phyloP scores from a whole-genome alignment of 2,888 invertebrate species.

The Cerastis rubricosa region DNA sequence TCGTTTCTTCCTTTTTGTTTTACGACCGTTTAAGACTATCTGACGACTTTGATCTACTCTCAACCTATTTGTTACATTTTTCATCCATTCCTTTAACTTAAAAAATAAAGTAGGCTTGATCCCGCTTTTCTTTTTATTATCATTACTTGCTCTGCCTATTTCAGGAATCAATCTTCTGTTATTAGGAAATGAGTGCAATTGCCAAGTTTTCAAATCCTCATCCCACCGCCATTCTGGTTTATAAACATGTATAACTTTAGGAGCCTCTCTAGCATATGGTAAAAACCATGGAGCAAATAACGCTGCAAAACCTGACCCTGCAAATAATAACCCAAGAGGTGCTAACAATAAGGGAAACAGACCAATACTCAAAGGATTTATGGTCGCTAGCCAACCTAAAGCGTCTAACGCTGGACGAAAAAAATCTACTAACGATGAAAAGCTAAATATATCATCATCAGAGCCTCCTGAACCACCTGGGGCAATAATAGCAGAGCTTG shows the following conservation, averaged over 20 bases:
- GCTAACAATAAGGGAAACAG: conserved; percentile 91
- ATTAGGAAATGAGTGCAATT: conserved; percentile 82
- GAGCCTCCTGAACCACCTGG: conserved; percentile 79
- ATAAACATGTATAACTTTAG: conserved; percentile 81
- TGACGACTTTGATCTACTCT: conserved; percentile 43
- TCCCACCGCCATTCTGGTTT: conserved; percentile 91
- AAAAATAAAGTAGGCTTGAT: conserved; percentile 72
- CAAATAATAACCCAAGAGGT: conserved; percentile 92
- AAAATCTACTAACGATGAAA: conserved; percentile 84
- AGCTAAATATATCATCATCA: conserved; percentile 88
- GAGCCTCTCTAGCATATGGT: conserved; percentile 86
- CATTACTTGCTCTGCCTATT: conserved; percentile 63
- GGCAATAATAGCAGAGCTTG: conserved; percentile 75
- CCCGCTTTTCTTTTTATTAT: conserved; percentile 58
- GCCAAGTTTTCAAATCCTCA: conserved; percentile 90
- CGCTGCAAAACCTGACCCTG: conserved; percentile 91
- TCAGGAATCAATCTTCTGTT: conserved; percentile 73
- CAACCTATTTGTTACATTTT: conserved; percentile 70
- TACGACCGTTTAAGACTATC: conserved; percentile 66
- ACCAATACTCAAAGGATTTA: conserved; percentile 91
- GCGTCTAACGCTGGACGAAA: conserved; percentile 88
- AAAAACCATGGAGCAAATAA: conserved; percentile 92
- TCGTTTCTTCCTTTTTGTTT: conserved; percentile 81
- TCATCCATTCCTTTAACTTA: conserved; percentile 79
- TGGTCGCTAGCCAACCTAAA: conserved; percentile 88